These are phyloP conservation scores for Drosophila watanabei DNA, from an alignment of 1,140 invertebrate species.

Conservation along the genomic window DNA sequence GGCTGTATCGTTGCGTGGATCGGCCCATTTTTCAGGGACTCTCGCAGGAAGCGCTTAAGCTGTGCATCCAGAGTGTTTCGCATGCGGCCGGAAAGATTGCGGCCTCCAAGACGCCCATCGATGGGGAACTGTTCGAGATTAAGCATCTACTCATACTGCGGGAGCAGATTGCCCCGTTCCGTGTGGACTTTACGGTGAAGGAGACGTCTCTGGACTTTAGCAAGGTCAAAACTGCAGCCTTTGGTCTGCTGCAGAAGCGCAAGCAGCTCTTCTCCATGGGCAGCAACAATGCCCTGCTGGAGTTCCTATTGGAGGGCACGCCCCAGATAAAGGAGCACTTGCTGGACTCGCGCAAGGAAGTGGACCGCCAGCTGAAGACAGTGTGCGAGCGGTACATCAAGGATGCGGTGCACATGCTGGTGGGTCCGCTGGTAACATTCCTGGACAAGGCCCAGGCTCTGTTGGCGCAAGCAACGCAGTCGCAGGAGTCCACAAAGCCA, in stretches of 20 bases:
- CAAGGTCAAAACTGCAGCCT: constrained; percentile 94
- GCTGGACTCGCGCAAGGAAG: constrained; percentile 97
- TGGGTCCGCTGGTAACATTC: constrained; percentile 90
- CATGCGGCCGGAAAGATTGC: constrained; percentile 91
- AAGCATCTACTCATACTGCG: constrained; percentile 98
- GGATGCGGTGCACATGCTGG: constrained; percentile 91
- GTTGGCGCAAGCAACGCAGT: constrained; percentile 33
- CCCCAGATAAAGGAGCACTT: constrained; percentile 96
- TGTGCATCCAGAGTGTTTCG: constrained; percentile 96
- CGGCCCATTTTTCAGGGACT: constrained; percentile 97
- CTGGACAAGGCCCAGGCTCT: constrained; percentile 89
- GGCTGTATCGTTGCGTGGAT: constrained; percentile 98
- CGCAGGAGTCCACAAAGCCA: constrained; percentile 49
- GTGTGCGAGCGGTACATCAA: constrained; percentile 97
- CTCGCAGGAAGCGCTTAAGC: constrained; percentile 96
- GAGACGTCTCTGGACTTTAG: constrained; percentile 97
- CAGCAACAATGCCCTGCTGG: constrained; percentile 95
- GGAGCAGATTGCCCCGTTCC: constrained; percentile 99
- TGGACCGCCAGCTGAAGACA: constrained; percentile 95
- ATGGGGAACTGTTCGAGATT: constrained; percentile 98
- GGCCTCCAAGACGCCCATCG: constrained; percentile 90
- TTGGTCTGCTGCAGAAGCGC: constrained; percentile 94
- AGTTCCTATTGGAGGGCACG: constrained; percentile 96
- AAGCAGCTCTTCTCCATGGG: constrained; percentile 94
- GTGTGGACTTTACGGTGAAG: constrained; percentile 97